phyloP scores from a whole-genome alignment of 1,140 invertebrate genomes.

The Calephelis virginiensis region DNA sequence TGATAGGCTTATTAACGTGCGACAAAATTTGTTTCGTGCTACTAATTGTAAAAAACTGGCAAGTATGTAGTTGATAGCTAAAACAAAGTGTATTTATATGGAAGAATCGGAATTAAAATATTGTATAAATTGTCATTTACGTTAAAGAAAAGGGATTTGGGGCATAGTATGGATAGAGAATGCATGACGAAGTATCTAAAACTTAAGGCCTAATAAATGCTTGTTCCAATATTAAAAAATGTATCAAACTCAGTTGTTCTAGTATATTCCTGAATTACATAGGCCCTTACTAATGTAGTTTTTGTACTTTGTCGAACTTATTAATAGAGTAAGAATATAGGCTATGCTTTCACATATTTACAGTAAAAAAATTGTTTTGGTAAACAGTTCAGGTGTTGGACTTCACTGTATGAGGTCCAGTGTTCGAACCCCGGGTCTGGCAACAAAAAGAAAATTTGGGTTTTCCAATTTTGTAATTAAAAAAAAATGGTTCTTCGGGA shows the following conservation, averaged over 20 bases:
- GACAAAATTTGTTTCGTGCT: constrained; percentile 9
- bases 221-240: neutral
- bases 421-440: too few species aligned
- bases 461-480: too few species aligned
- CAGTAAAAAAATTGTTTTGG: neutral
- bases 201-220: constrained; percentile 2
- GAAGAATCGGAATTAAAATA: constrained; percentile 1
- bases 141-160: neutral
- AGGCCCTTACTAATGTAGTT: constrained; percentile 2
- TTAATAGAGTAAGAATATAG: neutral
- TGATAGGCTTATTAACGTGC: constrained; percentile 11
- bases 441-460: too few species aligned
- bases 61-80: neutral
- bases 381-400: too few species aligned
- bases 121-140: constrained; percentile 2
- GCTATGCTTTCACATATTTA: neutral
- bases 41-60: neutral
- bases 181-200: constrained; percentile 4
- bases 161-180: constrained; percentile 1
- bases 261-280: neutral
- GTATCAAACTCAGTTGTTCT: neutral
- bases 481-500: too few species aligned
- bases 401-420: too few species aligned
- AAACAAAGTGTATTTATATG: constrained; percentile 7
- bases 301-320: constrained; percentile 3